Evolutionary conservation across 2,888 invertebrate genomes (phyloP).

Genomic region (Suillia variegata): DNA sequence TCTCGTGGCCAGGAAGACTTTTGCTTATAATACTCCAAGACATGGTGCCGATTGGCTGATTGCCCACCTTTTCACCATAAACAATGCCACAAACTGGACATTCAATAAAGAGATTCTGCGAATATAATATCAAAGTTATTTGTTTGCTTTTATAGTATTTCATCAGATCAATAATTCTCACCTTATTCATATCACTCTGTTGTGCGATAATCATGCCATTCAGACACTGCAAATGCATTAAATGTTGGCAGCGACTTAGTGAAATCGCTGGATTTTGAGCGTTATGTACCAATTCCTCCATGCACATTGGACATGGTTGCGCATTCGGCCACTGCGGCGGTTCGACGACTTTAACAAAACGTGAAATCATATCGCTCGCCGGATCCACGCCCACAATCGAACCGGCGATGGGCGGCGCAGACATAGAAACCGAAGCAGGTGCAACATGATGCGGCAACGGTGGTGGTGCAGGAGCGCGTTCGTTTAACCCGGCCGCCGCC

Average conservation of each 20-base stretch:
- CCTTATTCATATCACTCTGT: conserved; percentile 62
- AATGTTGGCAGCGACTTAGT: conserved; percentile 76
- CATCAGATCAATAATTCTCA: conserved; percentile 30
- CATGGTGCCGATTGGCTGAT: conserved; percentile 84
- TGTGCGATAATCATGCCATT: conserved; percentile 75
- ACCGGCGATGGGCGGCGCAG: conserved; percentile 56
- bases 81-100: conserved; percentile 86
- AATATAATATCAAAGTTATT: conserved; percentile 2
- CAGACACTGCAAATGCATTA: conserved; percentile 80
- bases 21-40: conserved; percentile 76
- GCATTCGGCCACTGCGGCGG: conserved; percentile 71
- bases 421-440: conserved; percentile 27
- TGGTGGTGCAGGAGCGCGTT: conserved; percentile 54
- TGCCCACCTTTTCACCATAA: conserved; percentile 80
- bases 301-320: conserved; percentile 75
- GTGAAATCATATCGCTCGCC: conserved; percentile 67
- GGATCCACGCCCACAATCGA: conserved; percentile 64
- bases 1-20: conserved; percentile 71
- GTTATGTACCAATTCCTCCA: conserved; percentile 64
- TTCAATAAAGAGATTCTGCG: conserved; percentile 73
- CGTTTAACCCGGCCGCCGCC: conserved; percentile 47
- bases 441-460: conserved; percentile 39
- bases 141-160: too few species aligned
- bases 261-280: conserved; percentile 67
- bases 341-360: conserved; percentile 72